Evolutionary conservation across 2,113 vertebrate species (phyloP).

Genomic region (Rhinolophus ferrumequinum): DNA sequence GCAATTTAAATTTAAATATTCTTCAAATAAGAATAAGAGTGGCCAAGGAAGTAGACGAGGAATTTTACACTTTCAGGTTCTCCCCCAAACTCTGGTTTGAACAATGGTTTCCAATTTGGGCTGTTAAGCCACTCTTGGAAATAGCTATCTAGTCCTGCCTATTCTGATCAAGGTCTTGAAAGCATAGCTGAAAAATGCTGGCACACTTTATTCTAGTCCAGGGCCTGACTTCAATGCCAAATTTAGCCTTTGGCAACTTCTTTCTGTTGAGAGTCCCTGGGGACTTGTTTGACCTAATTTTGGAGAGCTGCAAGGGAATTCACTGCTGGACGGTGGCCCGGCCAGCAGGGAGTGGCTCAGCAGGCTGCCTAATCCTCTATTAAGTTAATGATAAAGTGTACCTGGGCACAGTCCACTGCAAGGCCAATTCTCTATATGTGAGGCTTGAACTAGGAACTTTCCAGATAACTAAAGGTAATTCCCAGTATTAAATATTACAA

Average conservation of each 20-base stretch:
- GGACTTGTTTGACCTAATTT: slow-evolving; percentile 80
- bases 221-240: slow-evolving; percentile 60
- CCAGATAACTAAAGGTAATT: slow-evolving; percentile 52
- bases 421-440: slow-evolving; percentile 27
- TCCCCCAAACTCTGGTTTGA: background rate
- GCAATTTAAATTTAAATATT: background rate
- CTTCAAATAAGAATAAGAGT: background rate
- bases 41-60: background rate
- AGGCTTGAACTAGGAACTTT: slow-evolving; percentile 42
- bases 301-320: slow-evolving; percentile 78
- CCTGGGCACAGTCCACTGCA: slow-evolving; percentile 11
- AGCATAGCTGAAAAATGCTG: slow-evolving; percentile 67
- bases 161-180: slow-evolving; percentile 65
- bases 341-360: slow-evolving; percentile 62
- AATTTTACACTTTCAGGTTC: slow-evolving; percentile 39
- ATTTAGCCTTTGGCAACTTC: slow-evolving; percentile 78
- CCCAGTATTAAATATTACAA: slow-evolving; percentile 29
- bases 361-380: slow-evolving; percentile 63
- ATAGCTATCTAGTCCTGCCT: slow-evolving; percentile 36
- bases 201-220: slow-evolving; percentile 68
- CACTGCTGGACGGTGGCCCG: slow-evolving; percentile 67
- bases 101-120: slow-evolving; percentile 32
- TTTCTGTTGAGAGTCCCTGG: slow-evolving; percentile 59
- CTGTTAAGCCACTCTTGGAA: slow-evolving; percentile 51
- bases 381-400: slow-evolving; percentile 62